Percentiles rank a stretch among this genome's conserved stretches.
phyloP scores from a whole-genome alignment of 2,797 vertebrate species.

The Euthynnus affinis region DNA sequence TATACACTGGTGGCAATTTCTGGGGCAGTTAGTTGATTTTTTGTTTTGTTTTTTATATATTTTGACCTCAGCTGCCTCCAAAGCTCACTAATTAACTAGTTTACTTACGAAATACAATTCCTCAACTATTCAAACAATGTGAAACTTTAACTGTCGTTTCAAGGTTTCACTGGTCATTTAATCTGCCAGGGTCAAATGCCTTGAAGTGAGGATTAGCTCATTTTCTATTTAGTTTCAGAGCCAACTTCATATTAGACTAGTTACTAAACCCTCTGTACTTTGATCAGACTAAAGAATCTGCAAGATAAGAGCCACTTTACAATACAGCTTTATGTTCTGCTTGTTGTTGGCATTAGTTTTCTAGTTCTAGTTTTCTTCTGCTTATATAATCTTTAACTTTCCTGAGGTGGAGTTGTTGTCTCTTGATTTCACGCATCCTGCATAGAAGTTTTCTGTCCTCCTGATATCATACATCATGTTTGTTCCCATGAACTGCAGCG shows the following conservation, averaged over 20 bases:
- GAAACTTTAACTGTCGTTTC: constrained; percentile 7
- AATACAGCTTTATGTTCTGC: constrained; percentile 4
- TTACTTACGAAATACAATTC: too few species aligned
- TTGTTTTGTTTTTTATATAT: too few species aligned
- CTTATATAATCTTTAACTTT: background rate
- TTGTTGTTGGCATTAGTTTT: background rate
- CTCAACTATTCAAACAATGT: background rate
- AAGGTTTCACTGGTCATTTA: constrained; percentile 25
- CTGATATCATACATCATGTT: background rate
- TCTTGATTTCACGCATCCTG: background rate
- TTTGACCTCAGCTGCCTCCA: too few species aligned
- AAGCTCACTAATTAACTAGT: too few species aligned
- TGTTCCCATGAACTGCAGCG: constrained; percentile 18
- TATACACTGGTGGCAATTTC: background rate
- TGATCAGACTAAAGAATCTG: constrained; percentile 30
- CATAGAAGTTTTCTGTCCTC: background rate
- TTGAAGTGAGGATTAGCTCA: constrained; percentile 47
- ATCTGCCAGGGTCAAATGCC: constrained; percentile 49
- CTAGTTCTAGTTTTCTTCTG: background rate
- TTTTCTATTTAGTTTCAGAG: constrained; percentile 35
- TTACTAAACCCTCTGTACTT: constrained; percentile 40
- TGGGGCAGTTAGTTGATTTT: too few species aligned
- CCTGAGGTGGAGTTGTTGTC: too few species aligned
- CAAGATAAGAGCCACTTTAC: background rate
- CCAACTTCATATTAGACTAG: constrained; percentile 41